These are phyloP conservation scores for Microdon myrmicae DNA, from an alignment of 2,888 invertebrate species.

Conservation along the genomic window DNA sequence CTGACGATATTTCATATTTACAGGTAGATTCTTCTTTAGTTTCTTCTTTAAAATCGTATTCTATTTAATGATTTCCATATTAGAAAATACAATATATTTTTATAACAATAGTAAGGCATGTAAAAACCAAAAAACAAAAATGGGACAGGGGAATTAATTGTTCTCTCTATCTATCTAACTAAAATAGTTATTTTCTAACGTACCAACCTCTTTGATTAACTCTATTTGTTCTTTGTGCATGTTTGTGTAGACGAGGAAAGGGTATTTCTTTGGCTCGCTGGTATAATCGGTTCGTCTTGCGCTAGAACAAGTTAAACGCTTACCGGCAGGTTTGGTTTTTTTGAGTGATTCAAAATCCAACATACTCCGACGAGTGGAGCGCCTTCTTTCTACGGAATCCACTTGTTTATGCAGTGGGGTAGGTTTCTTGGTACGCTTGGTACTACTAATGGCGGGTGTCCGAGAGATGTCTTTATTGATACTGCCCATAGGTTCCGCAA, in stretches of 20 bases:
- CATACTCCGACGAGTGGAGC: slow-evolving; percentile 56
- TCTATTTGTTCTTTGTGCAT: slow-evolving; percentile 64
- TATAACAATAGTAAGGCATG: too few species aligned
- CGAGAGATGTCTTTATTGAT: too few species aligned
- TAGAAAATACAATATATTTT: too few species aligned
- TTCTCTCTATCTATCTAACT: too few species aligned
- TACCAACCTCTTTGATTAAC: slow-evolving; percentile 65
- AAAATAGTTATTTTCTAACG: too few species aligned
- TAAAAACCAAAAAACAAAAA: slow-evolving; percentile 2
- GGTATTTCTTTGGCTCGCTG: slow-evolving; percentile 51
- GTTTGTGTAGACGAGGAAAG: slow-evolving; percentile 63
- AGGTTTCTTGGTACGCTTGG: slow-evolving; percentile 16
- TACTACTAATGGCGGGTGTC: slow-evolving; percentile 2
- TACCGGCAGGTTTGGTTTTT: slow-evolving; percentile 41
- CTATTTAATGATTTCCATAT: too few species aligned
- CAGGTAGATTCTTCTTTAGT: too few species aligned
- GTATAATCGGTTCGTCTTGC: not conserved
- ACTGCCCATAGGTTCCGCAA: not conserved
- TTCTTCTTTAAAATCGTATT: too few species aligned
- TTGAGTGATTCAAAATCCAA: slow-evolving; percentile 57
- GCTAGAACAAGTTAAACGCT: too few species aligned
- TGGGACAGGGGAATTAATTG: slow-evolving; percentile 1
- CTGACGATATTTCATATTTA: too few species aligned
- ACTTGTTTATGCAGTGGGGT: slow-evolving; percentile 3
- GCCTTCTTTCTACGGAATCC: too few species aligned